Evolutionary conservation across 37 sponge, comb jelly and placozoan species (phyloP), one percentile per base, ranked within the genome.

Genomic region (Axinella damicornis): DNA sequence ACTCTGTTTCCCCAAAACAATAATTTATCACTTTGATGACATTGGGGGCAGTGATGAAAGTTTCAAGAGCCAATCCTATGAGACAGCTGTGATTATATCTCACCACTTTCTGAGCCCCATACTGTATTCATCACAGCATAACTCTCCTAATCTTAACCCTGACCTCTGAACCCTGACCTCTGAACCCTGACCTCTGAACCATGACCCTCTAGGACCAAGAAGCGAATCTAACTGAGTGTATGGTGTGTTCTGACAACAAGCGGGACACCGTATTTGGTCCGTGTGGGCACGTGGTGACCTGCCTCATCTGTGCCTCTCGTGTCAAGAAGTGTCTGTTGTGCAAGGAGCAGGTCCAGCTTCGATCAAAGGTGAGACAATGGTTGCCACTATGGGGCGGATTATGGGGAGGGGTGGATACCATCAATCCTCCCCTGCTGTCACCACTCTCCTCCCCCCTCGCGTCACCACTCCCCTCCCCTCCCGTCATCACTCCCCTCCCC

Each of bases 241-340:
- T 80, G 73, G 68, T 93, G 74, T 97, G 98, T 65, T 55, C 76
- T 41, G 89, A 72, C 57, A 63, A 70, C 5, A 74, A 78, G 60
- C 79, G 94, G 16, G 87, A 96, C 77, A 72, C 82, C 11, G 66
- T 92, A 34, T 92, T 98, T 61, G 57, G 68, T 19, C 99, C 99
- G n/a, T 98, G 99, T 80, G 95, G 94, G 46, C 99, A 98, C 75
- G 77, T 93, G 62, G 78, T 88, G 22, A 54, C 77, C 57, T 98
- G 99, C 73, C 64, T 58, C 36, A 65, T 65, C 24, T 98, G 99
- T 83, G 81, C 91, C 14, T 38, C 73, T 65, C 76, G 85, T 25
- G 76, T 92, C 59, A 95, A 90, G 63, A 79, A 78, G 35, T 98
- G 99, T 76, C 83, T 86, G 40, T 62, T 94, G 31, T 98, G 99